Conservation (phyloP, 2,113 vertebrate species). For the Hemichromis elongatus region DNA sequence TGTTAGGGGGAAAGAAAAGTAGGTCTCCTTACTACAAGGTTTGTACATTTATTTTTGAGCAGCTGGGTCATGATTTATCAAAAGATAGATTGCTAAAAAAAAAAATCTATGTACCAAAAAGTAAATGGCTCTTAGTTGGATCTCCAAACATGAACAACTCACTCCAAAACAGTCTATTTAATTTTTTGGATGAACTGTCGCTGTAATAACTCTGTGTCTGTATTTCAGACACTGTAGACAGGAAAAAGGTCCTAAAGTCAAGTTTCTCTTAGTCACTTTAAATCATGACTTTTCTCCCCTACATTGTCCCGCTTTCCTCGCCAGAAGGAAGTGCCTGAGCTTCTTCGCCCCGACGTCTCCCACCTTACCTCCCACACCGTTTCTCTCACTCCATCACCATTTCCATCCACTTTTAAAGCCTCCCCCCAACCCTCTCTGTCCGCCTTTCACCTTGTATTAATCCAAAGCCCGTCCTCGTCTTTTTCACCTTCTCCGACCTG, state of each 20-base stretch:
- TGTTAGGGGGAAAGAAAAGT: background rate
- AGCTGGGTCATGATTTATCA: background rate
- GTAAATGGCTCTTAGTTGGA: background rate
- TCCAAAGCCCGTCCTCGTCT: background rate
- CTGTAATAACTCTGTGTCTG: background rate
- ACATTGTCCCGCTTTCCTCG: background rate
- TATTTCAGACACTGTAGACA: background rate
- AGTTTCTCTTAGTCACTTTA: background rate
- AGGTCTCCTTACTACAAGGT: background rate
- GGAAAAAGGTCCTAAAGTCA: background rate
- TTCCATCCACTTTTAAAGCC: background rate
- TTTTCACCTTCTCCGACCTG: background rate
- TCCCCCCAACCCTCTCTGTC: background rate
- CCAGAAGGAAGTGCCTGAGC: conserved; percentile 27
- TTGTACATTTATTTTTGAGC: background rate
- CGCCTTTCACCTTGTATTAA: background rate
- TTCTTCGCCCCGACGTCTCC: background rate
- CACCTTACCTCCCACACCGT: background rate
- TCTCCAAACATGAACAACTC: background rate
- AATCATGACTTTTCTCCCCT: background rate
- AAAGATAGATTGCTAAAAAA: background rate
- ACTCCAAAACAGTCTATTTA: background rate
- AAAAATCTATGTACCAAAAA: accelerated
- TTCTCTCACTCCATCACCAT: background rate
- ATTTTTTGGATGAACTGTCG: background rate